Percentiles rank a stretch among this genome's conserved stretches.
These are phyloP conservation scores for Cuniculus paca DNA, from an alignment of 2,797 vertebrate species.

Conservation along the genomic window DNA sequence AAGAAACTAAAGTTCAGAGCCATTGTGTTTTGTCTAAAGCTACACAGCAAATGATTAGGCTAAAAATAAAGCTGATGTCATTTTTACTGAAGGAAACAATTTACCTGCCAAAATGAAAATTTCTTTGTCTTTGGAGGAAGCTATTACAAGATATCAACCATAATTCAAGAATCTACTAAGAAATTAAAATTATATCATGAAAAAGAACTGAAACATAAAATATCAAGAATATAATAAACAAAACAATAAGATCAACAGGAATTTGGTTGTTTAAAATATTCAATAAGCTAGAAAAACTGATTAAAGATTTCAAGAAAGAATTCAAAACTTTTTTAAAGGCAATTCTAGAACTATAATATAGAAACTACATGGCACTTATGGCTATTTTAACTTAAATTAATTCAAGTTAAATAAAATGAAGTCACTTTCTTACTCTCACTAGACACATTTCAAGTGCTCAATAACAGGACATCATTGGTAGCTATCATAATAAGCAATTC, in stretches of 20 bases:
- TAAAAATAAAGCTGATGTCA: background rate
- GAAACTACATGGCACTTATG: background rate
- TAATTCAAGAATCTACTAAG: conserved; percentile 20
- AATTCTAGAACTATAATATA: conserved; percentile 4
- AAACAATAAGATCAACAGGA: background rate
- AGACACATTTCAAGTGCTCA: background rate
- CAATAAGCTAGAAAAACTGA: background rate
- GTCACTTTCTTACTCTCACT: background rate
- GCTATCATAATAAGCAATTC: background rate
- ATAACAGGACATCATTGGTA: background rate
- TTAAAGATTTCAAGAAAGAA: conserved; percentile 28
- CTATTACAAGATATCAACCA: background rate
- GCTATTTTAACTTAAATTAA: conserved; percentile 18
- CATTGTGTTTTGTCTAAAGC: background rate
- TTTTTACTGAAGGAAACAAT: background rate
- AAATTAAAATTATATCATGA: background rate
- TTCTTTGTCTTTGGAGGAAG: background rate
- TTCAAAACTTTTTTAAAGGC: background rate
- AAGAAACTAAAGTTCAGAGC: background rate
- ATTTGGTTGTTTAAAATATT: background rate
- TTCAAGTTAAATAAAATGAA: conserved; percentile 38
- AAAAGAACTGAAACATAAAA: background rate
- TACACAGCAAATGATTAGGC: background rate
- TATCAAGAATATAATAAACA: background rate
- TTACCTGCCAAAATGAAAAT: background rate